Evolutionary conservation across 2,888 invertebrate genomes (phyloP).

Genomic region (Cancer borealis): DNA sequence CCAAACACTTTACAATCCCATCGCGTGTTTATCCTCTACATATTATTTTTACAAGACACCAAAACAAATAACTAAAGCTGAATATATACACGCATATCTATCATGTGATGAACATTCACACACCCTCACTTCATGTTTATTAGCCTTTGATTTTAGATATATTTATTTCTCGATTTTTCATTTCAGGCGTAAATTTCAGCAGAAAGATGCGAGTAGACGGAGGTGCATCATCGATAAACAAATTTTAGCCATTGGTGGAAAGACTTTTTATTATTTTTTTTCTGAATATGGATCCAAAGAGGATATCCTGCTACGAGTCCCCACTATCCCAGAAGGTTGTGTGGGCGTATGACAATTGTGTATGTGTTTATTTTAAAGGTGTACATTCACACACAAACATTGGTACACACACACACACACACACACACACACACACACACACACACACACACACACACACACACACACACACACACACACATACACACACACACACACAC

Average conservation of each 20-base stretch:
- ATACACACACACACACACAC: not conserved
- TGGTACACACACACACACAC: no score
- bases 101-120: not conserved
- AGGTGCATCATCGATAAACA: not conserved
- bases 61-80: not conserved
- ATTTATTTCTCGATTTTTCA: conserved; percentile 27
- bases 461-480: no score
- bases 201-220: not conserved
- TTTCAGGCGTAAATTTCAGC: not conserved
- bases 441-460: no score
- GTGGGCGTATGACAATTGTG: not conserved
- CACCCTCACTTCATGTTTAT: not conserved
- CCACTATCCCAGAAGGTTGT: no score
- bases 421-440: no score
- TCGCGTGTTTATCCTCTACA: not conserved
- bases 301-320: not conserved
- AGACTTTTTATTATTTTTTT: not conserved
- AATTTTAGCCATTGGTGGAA: not conserved
- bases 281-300: not conserved
- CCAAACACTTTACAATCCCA: not conserved
- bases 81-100: not conserved
- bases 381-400: no score
- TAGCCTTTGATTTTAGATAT: not conserved
- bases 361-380: not conserved
- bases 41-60: not conserved